Evolutionary conservation across 2,797 vertebrate species (phyloP).

Genomic region (Manis javanica): DNA sequence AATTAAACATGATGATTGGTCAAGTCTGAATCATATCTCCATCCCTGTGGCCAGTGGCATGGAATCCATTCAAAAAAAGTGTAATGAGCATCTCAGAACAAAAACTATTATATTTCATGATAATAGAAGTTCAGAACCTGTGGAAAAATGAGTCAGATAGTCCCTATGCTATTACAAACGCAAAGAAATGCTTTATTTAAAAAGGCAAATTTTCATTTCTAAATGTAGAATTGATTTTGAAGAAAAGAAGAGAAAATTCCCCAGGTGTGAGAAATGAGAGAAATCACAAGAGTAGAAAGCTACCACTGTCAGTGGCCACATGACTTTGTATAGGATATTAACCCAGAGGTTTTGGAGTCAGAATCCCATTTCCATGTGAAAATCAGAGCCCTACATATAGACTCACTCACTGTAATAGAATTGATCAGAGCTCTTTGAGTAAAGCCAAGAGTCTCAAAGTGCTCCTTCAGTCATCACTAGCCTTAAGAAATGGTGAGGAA

Average conservation of each 20-base stretch:
- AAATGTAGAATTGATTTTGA: not conserved
- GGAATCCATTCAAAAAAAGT: not conserved
- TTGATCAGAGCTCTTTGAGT: not conserved
- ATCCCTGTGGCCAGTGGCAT: not conserved
- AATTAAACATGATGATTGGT: not conserved
- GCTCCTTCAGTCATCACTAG: not conserved
- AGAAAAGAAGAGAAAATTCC: conserved; percentile 1
- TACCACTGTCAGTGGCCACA: not conserved
- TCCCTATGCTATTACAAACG: not conserved
- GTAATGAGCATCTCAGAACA: not conserved
- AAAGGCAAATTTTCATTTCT: not conserved
- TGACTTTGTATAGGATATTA: not conserved
- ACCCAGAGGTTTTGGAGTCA: not conserved
- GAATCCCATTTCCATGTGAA: not conserved
- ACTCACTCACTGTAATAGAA: not conserved
- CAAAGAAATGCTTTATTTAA: conserved; percentile 3
- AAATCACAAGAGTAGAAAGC: not conserved
- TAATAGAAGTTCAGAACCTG: not conserved
- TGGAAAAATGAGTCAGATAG: not conserved
- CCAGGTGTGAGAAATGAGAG: not conserved
- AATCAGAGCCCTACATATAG: not conserved
- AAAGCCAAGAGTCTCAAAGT: not conserved
- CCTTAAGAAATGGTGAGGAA: not conserved
- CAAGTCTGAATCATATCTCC: not conserved
- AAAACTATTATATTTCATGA: not conserved